Evolutionary conservation across 2,797 vertebrate genomes (phyloP).

Genomic region (Botia almorhae): DNA sequence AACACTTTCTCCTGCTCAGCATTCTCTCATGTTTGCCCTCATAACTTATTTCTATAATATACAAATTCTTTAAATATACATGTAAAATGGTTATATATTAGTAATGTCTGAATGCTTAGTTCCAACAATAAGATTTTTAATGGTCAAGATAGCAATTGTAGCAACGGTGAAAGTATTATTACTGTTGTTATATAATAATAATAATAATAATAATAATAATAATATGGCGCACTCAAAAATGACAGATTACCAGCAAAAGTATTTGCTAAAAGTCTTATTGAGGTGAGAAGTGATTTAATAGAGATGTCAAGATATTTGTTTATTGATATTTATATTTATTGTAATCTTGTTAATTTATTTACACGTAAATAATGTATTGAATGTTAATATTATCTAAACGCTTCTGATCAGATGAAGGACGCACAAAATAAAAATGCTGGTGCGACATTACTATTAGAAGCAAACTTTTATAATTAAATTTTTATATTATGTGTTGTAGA

Average conservation of each 20-base stretch:
- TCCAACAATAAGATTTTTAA: background rate
- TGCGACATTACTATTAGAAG: background rate
- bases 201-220: background rate
- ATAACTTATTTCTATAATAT: background rate
- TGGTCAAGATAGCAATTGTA: background rate
- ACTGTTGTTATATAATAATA: background rate
- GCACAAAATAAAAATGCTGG: background rate
- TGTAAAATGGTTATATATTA: background rate
- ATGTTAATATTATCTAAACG: background rate
- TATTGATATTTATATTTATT: no score
- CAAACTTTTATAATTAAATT: background rate
- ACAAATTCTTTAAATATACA: background rate
- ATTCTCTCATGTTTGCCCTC: conserved; percentile 55
- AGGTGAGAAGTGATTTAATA: background rate
- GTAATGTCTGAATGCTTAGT: background rate
- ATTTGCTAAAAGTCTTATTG: background rate
- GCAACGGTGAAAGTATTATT: background rate
- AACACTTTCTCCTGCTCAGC: conserved; percentile 33
- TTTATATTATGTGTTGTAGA: no score
- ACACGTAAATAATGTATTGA: background rate
- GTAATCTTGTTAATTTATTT: background rate
- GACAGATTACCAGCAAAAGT: background rate
- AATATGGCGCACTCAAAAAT: background rate
- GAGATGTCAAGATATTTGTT: background rate
- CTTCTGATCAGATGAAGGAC: background rate